These are phyloP conservation scores for Epirrita christyi DNA, from an alignment of 2,888 invertebrate genomes.

Conservation along the genomic window DNA sequence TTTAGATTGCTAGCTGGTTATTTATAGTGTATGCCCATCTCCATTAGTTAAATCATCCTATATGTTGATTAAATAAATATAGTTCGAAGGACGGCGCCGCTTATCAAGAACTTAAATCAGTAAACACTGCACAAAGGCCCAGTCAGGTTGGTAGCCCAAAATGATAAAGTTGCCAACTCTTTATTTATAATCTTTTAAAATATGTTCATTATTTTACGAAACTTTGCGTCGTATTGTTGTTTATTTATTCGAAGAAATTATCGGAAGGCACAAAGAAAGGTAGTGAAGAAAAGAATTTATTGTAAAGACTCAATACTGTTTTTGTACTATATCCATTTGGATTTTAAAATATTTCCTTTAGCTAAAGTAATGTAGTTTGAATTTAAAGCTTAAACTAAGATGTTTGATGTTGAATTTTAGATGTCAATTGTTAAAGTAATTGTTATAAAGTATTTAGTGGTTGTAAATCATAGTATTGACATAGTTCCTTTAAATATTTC, in stretches of 20 bases:
- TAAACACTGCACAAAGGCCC: no score
- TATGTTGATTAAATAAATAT: no score
- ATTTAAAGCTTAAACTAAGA: constrained; percentile 13
- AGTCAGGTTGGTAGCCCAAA: no score
- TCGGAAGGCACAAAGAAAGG: not conserved
- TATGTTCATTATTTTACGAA: not conserved
- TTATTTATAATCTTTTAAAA: not conserved
- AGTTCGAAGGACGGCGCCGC: not conserved
- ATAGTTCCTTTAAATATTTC: constrained; percentile 7
- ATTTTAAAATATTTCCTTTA: constrained; percentile 10
- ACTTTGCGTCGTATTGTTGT: not conserved
- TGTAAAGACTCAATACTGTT: constrained; percentile 15
- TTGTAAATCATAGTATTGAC: not conserved
- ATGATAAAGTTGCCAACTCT: no score
- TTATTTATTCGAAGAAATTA: not conserved
- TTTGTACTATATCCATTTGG: not conserved
- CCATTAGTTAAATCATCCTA: not conserved
- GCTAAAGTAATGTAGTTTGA: not conserved
- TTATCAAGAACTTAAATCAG: not conserved
- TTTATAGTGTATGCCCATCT: not conserved
- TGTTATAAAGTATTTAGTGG: not conserved
- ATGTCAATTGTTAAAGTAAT: constrained; percentile 33
- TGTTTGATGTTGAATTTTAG: constrained; percentile 35
- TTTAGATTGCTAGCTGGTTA: not conserved
- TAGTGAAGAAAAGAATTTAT: constrained; percentile 19